These are phyloP conservation scores for Seira ritae DNA, from an alignment of 2,888 invertebrate species.

Conservation along the genomic window DNA sequence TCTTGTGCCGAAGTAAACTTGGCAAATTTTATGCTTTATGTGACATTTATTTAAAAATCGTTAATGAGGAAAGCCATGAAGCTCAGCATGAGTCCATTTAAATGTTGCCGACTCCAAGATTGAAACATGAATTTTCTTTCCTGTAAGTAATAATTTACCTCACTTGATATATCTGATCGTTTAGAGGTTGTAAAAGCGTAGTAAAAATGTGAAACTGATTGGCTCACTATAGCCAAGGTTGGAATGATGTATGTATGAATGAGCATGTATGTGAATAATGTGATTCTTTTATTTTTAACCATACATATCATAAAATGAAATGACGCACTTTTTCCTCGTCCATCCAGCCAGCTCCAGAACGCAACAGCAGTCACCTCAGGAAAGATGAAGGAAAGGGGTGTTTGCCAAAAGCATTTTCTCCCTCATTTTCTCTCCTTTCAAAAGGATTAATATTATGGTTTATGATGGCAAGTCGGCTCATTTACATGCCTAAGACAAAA, in stretches of 20 bases:
- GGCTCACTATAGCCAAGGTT: not conserved
- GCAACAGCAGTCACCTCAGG: not conserved
- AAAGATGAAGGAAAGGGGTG: not conserved
- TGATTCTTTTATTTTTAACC: not conserved
- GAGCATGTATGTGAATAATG: not conserved
- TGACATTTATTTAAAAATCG: no score
- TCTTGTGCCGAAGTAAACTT: not conserved
- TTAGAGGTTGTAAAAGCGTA: not conserved
- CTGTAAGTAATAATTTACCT: no score
- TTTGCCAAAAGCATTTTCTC: not conserved
- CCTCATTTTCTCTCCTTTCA: not conserved
- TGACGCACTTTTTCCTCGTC: not conserved
- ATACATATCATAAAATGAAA: no score
- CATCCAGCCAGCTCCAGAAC: no score
- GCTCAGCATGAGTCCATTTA: no score
- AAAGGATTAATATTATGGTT: not conserved
- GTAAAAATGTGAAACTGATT: not conserved
- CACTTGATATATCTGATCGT: constrained; percentile 5
- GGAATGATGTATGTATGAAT: not conserved
- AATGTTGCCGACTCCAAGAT: no score
- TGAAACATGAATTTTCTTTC: no score
- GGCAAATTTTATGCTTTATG: no score
- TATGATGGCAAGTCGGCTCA: constrained; percentile 20
- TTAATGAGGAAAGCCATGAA: no score
- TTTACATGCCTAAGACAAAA: constrained; percentile 18